phyloP scores from a whole-genome alignment of 53 echinoderm and acorn worm genomes.

The Pentamera pediparva region DNA sequence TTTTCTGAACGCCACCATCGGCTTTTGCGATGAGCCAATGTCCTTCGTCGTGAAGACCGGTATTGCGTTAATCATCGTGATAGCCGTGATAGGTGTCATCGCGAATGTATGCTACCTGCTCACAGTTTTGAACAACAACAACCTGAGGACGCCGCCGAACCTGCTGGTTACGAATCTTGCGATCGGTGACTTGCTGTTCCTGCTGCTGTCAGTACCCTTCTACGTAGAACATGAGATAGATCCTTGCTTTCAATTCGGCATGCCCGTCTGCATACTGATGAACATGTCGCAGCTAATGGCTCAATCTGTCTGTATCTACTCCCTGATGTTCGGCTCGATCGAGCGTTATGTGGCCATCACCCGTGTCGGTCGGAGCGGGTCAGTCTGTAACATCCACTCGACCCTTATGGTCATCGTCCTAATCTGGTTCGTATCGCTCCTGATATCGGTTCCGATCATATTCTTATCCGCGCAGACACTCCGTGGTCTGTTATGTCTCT shows the following conservation, averaged over 20 bases:
- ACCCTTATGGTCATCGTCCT: constrained; percentile 45
- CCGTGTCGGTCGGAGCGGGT: constrained; percentile 44
- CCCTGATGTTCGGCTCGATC: constrained; percentile 58
- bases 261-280: constrained; percentile 53
- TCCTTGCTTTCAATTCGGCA: constrained; percentile 51
- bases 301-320: constrained; percentile 71
- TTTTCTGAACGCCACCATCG: background rate
- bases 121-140: constrained; percentile 53
- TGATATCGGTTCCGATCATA: constrained; percentile 57
- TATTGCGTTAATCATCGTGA: constrained; percentile 19
- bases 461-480: constrained; percentile 14
- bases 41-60: constrained; percentile 1
- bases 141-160: constrained; percentile 64
- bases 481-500: constrained; percentile 1
- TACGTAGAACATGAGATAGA: constrained; percentile 60
- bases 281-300: constrained; percentile 57
- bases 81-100: constrained; percentile 51
- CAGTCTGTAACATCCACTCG: constrained; percentile 36
- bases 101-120: constrained; percentile 57
- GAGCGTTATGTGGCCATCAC: constrained; percentile 77
- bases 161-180: constrained; percentile 72
- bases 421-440: constrained; percentile 61
- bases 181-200: constrained; percentile 64
- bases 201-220: constrained; percentile 53
- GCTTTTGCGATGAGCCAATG: background rate